Percentiles rank a stretch among this genome's conserved stretches.
Conservation (phyloP, 2,797 vertebrate species). For the Siniperca undulata region DNA sequence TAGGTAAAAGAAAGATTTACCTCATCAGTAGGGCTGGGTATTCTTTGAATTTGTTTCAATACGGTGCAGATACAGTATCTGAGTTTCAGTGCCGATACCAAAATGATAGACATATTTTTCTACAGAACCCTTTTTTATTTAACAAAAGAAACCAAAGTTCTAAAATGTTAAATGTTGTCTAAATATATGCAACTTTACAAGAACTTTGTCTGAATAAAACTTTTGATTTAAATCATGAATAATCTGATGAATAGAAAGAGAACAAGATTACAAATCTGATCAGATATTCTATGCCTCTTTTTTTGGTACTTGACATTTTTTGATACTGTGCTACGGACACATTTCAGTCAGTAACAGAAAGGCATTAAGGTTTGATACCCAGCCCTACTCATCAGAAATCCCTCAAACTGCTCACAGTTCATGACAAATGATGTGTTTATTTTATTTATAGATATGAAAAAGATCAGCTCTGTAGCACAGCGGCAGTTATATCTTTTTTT, state of each 20-base stretch:
- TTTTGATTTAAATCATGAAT: background rate
- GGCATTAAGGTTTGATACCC: background rate
- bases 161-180: background rate
- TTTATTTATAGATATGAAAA: background rate
- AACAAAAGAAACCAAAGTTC: background rate
- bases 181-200: background rate
- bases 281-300: background rate
- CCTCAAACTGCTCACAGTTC: background rate
- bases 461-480: background rate
- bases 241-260: background rate
- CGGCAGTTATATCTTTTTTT: background rate
- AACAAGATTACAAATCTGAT: background rate
- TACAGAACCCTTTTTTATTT: background rate
- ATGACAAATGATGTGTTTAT: background rate
- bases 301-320: background rate
- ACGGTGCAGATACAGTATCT: background rate
- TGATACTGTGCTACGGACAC: background rate
- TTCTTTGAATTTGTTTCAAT: background rate
- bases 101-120: background rate
- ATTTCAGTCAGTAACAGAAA: background rate
- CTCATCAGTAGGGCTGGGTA: background rate
- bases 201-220: background rate
- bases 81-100: background rate
- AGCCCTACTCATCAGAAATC: background rate
- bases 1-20: background rate